Percentiles rank a stretch among this genome's conserved stretches.
Evolutionary conservation across 2,797 vertebrate genomes (phyloP).

Genomic region (Esox masquinongy): DNA sequence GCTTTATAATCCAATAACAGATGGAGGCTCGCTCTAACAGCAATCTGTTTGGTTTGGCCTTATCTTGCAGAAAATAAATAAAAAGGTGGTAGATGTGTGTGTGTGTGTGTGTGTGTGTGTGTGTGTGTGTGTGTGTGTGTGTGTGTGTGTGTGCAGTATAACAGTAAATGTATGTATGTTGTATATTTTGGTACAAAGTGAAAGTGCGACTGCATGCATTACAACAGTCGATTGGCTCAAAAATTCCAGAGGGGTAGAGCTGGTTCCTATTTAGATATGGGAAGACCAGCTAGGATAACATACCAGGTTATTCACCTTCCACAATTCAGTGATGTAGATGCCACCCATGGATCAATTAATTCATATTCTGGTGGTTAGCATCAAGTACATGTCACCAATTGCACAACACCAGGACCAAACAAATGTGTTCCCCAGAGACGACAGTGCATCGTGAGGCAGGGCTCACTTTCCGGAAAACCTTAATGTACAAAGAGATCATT

Average conservation of each 20-base stretch:
- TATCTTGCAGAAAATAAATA: conserved; percentile 30
- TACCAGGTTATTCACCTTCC: background rate
- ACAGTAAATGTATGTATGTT: no score
- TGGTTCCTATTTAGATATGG: background rate
- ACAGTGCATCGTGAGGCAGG: no score
- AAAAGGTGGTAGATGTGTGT: conserved; percentile 12
- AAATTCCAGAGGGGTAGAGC: background rate
- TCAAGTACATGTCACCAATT: background rate
- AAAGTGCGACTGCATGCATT: no score
- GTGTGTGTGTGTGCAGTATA: background rate
- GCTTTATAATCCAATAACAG: conserved; percentile 50
- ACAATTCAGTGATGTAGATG: background rate
- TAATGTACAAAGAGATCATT: conserved; percentile 31
- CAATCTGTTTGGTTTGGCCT: conserved; percentile 32
- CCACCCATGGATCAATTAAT: background rate
- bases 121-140: background rate
- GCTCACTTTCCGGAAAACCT: conserved; percentile 13
- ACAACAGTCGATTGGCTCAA: background rate
- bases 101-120: conserved; percentile 24
- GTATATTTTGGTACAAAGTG: no score
- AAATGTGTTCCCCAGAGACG: background rate
- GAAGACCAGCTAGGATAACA: background rate
- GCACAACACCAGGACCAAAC: background rate
- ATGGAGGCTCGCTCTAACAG: conserved; percentile 24
- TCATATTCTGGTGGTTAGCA: background rate